These are phyloP conservation scores for Simalia tracyae DNA, from an alignment of 2,797 vertebrate species.

Conservation along the genomic window DNA sequence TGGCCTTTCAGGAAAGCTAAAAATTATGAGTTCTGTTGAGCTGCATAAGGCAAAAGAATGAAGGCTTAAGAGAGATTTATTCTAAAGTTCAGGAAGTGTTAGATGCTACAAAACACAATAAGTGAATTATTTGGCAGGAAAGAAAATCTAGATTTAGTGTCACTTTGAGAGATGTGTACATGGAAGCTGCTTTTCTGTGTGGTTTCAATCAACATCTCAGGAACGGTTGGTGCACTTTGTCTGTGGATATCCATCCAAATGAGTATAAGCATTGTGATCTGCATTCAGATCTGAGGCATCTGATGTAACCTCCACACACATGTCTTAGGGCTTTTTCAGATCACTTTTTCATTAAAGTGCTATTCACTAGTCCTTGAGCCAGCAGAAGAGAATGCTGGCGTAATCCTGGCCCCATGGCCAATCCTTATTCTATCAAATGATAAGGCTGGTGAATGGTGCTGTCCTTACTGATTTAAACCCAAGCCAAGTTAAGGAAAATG, in stretches of 20 bases:
- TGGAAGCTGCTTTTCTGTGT: not conserved
- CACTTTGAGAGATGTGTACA: not conserved
- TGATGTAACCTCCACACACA: not conserved
- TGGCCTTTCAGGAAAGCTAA: constrained; percentile 36
- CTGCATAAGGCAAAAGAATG: constrained; percentile 42
- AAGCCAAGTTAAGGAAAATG: not conserved
- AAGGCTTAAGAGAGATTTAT: constrained; percentile 41
- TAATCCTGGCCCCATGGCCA: not conserved
- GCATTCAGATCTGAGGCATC: not conserved
- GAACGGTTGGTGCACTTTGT: too few relatives aligned
- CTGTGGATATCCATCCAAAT: not conserved
- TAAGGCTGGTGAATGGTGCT: not conserved
- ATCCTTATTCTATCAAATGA: not conserved
- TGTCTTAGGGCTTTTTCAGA: not conserved
- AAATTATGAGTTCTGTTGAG: not conserved
- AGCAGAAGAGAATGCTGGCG: not conserved
- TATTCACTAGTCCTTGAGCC: not conserved
- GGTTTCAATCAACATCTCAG: not conserved
- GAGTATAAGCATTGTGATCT: not conserved
- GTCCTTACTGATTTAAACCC: not conserved
- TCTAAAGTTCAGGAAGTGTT: constrained; percentile 44
- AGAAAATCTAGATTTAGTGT: constrained; percentile 37
- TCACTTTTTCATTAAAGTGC: not conserved
- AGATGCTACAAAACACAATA: constrained; percentile 31
- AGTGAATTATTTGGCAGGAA: constrained; percentile 47